phyloP scores from a whole-genome alignment of 1,140 invertebrate genomes.

The Drusus annulatus region DNA sequence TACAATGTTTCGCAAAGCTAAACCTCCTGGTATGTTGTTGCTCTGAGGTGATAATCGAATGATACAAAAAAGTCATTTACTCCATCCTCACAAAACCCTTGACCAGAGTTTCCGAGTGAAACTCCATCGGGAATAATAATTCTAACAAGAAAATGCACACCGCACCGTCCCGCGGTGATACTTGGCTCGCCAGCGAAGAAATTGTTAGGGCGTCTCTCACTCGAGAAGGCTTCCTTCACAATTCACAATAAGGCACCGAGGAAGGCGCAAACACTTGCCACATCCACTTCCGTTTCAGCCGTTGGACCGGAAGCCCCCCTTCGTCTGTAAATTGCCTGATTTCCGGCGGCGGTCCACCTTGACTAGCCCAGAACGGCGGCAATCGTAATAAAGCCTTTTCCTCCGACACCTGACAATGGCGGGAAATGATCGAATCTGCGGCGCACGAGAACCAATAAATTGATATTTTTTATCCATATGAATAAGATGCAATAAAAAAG shows the following conservation, averaged over 20 bases:
- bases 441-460: neutral
- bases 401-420: conserved; percentile 9
- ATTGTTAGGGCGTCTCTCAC: conserved; percentile 3
- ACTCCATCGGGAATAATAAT: too few relatives aligned
- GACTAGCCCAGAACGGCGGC: conserved; percentile 2
- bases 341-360: conserved; percentile 44
- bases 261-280: conserved; percentile 51
- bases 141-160: too few relatives aligned
- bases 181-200: neutral
- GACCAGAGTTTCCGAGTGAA: too few relatives aligned
- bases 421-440: conserved; percentile 27
- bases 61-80: too few relatives aligned
- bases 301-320: conserved; percentile 52
- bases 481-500: too few relatives aligned
- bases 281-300: conserved; percentile 50
- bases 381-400: conserved; percentile 34
- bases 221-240: conserved; percentile 15
- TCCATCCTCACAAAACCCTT: too few relatives aligned
- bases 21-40: too few relatives aligned
- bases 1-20: too few relatives aligned
- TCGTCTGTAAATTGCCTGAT: conserved; percentile 58
- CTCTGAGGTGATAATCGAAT: too few relatives aligned
- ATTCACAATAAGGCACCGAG: neutral
- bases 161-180: too few relatives aligned
- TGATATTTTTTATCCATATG: too few relatives aligned